These are phyloP conservation scores for Galendromus occidentalis DNA, from an alignment of 1,140 invertebrate species.

Conservation along the genomic window DNA sequence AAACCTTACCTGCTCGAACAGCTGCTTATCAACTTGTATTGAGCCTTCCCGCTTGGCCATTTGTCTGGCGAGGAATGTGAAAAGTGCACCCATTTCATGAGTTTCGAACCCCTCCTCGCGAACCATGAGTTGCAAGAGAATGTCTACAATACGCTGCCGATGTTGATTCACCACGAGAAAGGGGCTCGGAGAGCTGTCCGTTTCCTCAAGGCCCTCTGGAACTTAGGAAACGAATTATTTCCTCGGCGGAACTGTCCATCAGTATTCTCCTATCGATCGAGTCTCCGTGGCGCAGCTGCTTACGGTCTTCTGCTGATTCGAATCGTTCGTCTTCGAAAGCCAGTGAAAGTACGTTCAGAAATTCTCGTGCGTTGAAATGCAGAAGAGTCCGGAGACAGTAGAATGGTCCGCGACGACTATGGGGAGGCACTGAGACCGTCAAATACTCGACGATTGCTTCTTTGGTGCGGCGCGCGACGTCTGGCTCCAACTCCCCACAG, in stretches of 20 bases:
- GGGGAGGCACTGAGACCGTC: slow-evolving; percentile 14
- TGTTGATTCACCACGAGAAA: slow-evolving; percentile 29
- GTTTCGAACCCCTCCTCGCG: slow-evolving; percentile 42
- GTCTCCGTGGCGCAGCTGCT: too few species aligned
- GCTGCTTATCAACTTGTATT: slow-evolving; percentile 32
- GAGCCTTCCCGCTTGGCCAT: slow-evolving; percentile 34
- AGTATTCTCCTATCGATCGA: too few species aligned
- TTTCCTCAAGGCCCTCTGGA: too few species aligned
- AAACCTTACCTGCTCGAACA: slow-evolving; percentile 34
- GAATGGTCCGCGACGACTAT: slow-evolving; percentile 20
- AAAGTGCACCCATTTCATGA: slow-evolving; percentile 43
- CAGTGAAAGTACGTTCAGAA: slow-evolving; percentile 66
- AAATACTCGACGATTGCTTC: slow-evolving; percentile 13
- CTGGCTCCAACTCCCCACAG: slow-evolving; percentile 43
- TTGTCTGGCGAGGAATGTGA: slow-evolving; percentile 49
- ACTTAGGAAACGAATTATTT: too few species aligned
- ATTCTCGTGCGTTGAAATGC: slow-evolving; percentile 66
- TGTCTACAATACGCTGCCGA: slow-evolving; percentile 55
- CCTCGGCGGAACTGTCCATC: too few species aligned
- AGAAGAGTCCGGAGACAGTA: slow-evolving; percentile 43
- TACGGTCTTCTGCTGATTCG: background rate
- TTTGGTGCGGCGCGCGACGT: background rate
- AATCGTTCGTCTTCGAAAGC: slow-evolving; percentile 21
- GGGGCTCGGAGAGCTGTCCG: background rate
- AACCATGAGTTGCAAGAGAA: slow-evolving; percentile 52